A percentile compares a stretch with the other conserved stretches of the same genome.
phyloP scores from a whole-genome alignment of 2,113 vertebrate species.

The Rhinopomastus cyanomelas region DNA sequence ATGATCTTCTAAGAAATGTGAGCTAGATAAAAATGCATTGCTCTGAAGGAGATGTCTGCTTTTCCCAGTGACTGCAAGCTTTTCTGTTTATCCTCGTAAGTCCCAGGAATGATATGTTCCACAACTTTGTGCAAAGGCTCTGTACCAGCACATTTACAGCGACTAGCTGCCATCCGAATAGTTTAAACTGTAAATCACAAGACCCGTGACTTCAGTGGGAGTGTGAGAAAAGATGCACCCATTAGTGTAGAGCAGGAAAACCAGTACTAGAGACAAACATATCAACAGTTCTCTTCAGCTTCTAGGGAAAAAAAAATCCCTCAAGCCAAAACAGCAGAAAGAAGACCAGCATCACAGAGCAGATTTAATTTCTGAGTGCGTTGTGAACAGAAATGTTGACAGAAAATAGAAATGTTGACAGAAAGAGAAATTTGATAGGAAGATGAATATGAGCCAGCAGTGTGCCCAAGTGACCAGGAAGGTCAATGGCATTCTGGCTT shows the following conservation, averaged over 20 bases:
- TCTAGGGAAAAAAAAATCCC: background rate
- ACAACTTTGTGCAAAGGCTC: background rate
- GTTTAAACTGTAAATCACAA: background rate
- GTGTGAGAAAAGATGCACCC: background rate
- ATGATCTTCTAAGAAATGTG: background rate
- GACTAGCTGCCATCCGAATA: background rate
- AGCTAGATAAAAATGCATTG: background rate
- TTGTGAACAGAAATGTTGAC: background rate
- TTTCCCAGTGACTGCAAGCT: background rate
- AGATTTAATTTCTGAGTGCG: background rate
- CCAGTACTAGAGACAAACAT: background rate
- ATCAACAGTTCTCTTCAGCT: background rate
- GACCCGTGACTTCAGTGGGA: background rate
- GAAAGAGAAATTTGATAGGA: too few species aligned
- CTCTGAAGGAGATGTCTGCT: background rate
- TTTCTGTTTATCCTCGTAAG: constrained; percentile 13
- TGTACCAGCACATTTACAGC: background rate
- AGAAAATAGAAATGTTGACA: too few species aligned
- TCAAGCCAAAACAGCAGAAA: background rate
- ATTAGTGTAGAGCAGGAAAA: background rate
- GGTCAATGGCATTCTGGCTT: too few species aligned
- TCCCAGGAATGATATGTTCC: background rate
- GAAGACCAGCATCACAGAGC: background rate
- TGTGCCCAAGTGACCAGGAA: too few species aligned
- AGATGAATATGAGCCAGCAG: too few species aligned